phyloP scores from a whole-genome alignment of 2,888 invertebrate genomes.

The Hybos culiciformis region DNA sequence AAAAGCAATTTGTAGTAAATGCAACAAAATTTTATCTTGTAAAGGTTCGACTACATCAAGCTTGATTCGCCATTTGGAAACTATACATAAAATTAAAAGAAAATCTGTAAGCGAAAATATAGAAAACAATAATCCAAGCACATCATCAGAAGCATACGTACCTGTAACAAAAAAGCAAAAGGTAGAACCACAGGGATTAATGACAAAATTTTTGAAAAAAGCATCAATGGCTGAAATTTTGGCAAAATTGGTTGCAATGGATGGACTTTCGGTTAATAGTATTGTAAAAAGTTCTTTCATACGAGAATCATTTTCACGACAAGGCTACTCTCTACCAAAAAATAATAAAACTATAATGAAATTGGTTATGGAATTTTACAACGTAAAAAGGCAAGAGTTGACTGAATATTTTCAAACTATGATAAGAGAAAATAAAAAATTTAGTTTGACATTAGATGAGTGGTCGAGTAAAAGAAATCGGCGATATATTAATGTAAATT shows the following conservation, averaged over 20 bases:
- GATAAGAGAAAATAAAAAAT: neutral
- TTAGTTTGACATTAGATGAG: neutral
- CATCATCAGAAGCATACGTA: no score
- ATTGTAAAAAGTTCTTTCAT: neutral
- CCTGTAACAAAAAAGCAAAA: neutral
- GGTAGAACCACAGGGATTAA: neutral
- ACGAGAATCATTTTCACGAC: neutral
- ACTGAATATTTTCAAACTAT: neutral
- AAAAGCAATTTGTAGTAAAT: neutral
- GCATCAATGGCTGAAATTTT: neutral
- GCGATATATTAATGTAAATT: neutral
- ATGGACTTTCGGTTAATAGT: neutral
- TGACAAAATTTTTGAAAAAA: neutral
- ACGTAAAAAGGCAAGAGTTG: neutral
- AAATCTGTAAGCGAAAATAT: neutral
- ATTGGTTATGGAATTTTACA: neutral
- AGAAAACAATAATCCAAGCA: neutral
- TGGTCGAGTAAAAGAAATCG: neutral
- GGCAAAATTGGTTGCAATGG: neutral
- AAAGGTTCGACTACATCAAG: conserved; percentile 1
- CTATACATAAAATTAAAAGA: neutral
- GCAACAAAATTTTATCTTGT: neutral
- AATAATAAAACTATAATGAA: neutral
- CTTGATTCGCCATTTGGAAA: neutral
- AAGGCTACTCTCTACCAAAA: neutral